A percentile compares a stretch with the other conserved stretches of the same genome.
Evolutionary conservation across 1,140 invertebrate species (phyloP).

Genomic region (Pygmarrhopalites habei): DNA sequence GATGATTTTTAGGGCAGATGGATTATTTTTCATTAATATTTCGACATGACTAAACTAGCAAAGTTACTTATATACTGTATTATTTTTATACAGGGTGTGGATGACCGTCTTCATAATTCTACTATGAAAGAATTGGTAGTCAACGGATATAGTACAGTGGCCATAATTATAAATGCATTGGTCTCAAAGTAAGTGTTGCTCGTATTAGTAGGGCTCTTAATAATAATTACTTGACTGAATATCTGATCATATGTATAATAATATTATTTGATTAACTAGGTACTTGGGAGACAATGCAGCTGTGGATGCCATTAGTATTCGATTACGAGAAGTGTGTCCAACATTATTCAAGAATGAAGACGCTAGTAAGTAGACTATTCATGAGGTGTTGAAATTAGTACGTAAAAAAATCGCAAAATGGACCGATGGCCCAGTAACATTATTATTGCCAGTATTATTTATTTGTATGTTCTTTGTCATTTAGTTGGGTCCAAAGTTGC

Average conservation of each 20-base stretch:
- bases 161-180: slow-evolving; percentile 62
- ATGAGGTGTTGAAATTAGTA: no score
- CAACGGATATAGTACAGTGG: slow-evolving; percentile 74
- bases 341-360: slow-evolving; percentile 91
- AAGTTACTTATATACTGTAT: slow-evolving; percentile 16
- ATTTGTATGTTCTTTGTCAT: no score
- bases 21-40: neutral
- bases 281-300: slow-evolving; percentile 93
- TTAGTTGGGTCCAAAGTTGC: slow-evolving; percentile 80
- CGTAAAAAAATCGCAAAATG: no score
- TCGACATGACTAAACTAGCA: neutral
- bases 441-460: no score
- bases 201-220: no score
- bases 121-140: slow-evolving; percentile 75
- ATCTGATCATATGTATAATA: no score
- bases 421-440: no score
- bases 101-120: slow-evolving; percentile 54
- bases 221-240: no score
- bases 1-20: neutral
- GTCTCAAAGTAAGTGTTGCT: slow-evolving; percentile 55
- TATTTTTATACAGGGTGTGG: slow-evolving; percentile 49
- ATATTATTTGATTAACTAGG: slow-evolving; percentile 44
- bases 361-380: no score
- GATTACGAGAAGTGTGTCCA: slow-evolving; percentile 85
- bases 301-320: slow-evolving; percentile 79